Percentiles rank a stretch among this genome's conserved stretches.
These are phyloP conservation scores for Basileuterus tristriatus DNA, from an alignment of 2,797 vertebrate genomes.

Conservation along the genomic window DNA sequence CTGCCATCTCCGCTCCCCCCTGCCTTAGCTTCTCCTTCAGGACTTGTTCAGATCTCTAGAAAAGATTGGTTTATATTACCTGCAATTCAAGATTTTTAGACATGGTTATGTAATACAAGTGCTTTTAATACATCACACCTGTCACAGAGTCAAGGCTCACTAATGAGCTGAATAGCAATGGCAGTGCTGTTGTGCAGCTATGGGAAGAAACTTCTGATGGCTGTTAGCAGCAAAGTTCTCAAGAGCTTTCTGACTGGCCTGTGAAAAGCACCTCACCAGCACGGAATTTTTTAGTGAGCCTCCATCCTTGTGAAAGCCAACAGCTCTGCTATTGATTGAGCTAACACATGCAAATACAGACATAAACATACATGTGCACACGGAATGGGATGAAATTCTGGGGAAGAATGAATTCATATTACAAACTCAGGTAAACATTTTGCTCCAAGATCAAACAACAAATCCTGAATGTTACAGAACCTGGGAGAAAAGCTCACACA, in stretches of 20 bases:
- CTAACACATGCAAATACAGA: not conserved
- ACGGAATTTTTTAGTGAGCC: not conserved
- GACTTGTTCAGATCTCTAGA: not conserved
- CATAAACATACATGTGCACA: not conserved
- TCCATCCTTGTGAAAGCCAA: not conserved
- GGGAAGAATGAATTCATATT: not conserved
- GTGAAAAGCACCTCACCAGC: not conserved
- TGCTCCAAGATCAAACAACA: not conserved
- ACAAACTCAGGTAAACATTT: not conserved
- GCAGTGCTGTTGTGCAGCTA: not conserved
- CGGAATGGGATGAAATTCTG: not conserved
- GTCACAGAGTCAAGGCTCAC: not conserved
- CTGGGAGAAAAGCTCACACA: not conserved
- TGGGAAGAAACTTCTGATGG: not conserved
- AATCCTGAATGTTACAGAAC: not conserved
- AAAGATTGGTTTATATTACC: not conserved
- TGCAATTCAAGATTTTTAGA: not conserved
- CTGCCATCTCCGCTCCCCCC: rapidly evolving
- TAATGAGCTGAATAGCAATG: not conserved
- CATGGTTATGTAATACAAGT: not conserved
- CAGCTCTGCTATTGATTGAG: not conserved
- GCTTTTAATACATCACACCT: not conserved
- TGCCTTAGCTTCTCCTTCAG: not conserved
- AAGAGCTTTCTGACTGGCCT: not conserved
- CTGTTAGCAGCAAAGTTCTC: not conserved